Percentiles rank a stretch among this genome's conserved stretches.
Evolutionary conservation across 2,113 vertebrate species (phyloP).

Genomic region (Synchiropus splendidus): DNA sequence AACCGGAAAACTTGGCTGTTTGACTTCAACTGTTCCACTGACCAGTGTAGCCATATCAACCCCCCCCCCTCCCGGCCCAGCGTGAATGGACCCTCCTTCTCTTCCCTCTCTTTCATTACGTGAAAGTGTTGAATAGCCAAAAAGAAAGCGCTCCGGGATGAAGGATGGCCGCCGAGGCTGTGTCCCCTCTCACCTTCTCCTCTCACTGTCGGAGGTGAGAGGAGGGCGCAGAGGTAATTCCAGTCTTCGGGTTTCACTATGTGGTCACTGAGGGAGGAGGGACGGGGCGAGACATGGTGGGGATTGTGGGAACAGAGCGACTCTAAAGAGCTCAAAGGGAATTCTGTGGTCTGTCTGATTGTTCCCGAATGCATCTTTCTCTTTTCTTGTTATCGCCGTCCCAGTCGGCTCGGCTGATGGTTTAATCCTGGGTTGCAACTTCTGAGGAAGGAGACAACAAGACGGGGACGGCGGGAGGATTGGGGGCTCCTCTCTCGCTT

Average conservation of each 20-base stretch:
- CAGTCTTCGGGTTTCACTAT: slow-evolving; percentile 64
- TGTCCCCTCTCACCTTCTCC: slow-evolving; percentile 27
- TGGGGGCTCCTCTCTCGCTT: slow-evolving; percentile 28
- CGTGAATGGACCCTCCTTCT: slow-evolving; percentile 31
- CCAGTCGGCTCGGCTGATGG: slow-evolving; percentile 29
- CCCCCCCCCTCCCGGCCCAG: too few species aligned
- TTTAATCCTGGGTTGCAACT: slow-evolving; percentile 30
- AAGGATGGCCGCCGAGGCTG: slow-evolving; percentile 27
- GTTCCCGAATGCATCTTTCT: slow-evolving; percentile 46
- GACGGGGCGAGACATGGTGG: slow-evolving; percentile 38
- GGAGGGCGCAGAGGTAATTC: slow-evolving; percentile 47
- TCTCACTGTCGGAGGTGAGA: slow-evolving; percentile 37
- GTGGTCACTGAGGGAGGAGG: slow-evolving; percentile 52
- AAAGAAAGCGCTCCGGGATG: slow-evolving; percentile 24
- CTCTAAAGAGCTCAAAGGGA: slow-evolving; percentile 55
- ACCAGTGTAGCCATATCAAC: too few species aligned
- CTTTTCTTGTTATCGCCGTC: slow-evolving; percentile 43
- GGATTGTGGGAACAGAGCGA: slow-evolving; percentile 47
- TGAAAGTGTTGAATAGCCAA: slow-evolving; percentile 39
- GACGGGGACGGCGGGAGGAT: slow-evolving; percentile 32
- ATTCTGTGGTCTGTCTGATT: slow-evolving; percentile 45
- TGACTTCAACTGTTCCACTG: too few species aligned
- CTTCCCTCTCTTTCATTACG: slow-evolving; percentile 35
- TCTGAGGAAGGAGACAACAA: slow-evolving; percentile 31
- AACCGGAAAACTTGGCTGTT: too few species aligned